Percentiles rank a stretch among this genome's conserved stretches.
These are phyloP conservation scores for Caenorhabditis briggsae DNA, from an alignment of 1,140 invertebrate species.

Conservation along the genomic window DNA sequence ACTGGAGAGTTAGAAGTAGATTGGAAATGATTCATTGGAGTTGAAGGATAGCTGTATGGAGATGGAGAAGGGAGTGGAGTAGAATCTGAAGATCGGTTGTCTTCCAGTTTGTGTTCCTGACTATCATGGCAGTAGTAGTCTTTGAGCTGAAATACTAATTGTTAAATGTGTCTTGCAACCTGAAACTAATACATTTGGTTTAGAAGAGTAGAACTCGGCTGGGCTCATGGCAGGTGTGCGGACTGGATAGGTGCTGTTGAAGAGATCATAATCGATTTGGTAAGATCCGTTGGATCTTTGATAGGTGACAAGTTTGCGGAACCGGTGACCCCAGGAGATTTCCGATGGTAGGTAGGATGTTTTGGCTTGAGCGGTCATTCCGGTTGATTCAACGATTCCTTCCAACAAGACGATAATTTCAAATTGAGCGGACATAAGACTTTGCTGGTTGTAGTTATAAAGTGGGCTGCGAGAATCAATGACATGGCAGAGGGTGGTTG, in stretches of 20 bases:
- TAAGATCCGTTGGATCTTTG: conserved; percentile 62
- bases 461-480: conserved; percentile 78
- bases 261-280: conserved; percentile 67
- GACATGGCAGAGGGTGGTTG: conserved; percentile 79
- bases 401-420: conserved; percentile 71
- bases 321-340: conserved; percentile 68
- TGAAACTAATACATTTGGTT: conserved; percentile 47
- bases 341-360: conserved; percentile 69
- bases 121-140: conserved; percentile 62
- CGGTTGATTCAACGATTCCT: conserved; percentile 78
- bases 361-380: conserved; percentile 70
- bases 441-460: conserved; percentile 62
- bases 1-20: conserved; percentile 21
- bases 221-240: conserved; percentile 91
- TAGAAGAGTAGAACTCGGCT: conserved; percentile 56
- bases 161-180: no score
- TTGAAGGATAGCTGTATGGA: conserved; percentile 37
- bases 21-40: conserved; percentile 40
- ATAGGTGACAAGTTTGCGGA: conserved; percentile 65
- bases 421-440: conserved; percentile 65
- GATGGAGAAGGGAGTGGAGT: conserved; percentile 47
- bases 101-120: conserved; percentile 58
- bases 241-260: conserved; percentile 82
- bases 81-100: conserved; percentile 57
- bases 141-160: conserved; percentile 54